phyloP scores from a whole-genome alignment of 2,888 invertebrate species.

The Drosophila kokeensis region DNA sequence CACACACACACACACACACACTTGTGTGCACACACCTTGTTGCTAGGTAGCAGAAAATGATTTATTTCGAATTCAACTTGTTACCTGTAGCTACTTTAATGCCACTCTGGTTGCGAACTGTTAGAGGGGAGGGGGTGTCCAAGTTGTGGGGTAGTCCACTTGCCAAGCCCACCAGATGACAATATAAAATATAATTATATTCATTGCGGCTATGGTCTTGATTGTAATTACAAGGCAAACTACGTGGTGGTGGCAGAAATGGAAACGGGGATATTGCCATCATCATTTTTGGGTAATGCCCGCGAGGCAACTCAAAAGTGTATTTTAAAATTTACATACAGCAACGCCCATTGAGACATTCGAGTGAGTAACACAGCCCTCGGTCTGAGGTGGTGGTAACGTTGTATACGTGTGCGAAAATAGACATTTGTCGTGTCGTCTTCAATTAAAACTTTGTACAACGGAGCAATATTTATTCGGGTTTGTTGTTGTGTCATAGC shows the following conservation, averaged over 20 bases:
- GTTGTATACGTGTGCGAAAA: constrained; percentile 32
- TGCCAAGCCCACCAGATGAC: constrained; percentile 51
- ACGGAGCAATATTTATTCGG: constrained; percentile 6
- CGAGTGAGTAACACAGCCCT: constrained; percentile 13
- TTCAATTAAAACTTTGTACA: constrained; percentile 66
- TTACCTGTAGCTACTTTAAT: constrained; percentile 75
- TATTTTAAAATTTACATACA: constrained; percentile 72
- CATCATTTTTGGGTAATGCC: constrained; percentile 63
- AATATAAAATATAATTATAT: constrained; percentile 81
- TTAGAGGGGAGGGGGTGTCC: not conserved
- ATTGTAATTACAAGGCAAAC: constrained; percentile 77
- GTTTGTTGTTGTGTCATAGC: constrained; percentile 14
- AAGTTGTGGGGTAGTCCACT: constrained; percentile 15
- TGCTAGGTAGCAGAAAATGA: constrained; percentile 64
- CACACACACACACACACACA: constrained; percentile 19
- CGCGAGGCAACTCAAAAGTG: constrained; percentile 72
- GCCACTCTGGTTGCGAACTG: constrained; percentile 33
- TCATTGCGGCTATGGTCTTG: constrained; percentile 72
- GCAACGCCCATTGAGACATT: constrained; percentile 58
- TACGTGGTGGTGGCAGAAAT: constrained; percentile 50
- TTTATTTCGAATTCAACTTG: constrained; percentile 69
- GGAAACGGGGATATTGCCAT: constrained; percentile 26
- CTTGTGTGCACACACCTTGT: constrained; percentile 21
- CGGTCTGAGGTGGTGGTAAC: not conserved
- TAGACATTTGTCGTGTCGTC: constrained; percentile 60